phyloP scores from a whole-genome alignment of 2,888 invertebrate species.

The Acleris cristana region DNA sequence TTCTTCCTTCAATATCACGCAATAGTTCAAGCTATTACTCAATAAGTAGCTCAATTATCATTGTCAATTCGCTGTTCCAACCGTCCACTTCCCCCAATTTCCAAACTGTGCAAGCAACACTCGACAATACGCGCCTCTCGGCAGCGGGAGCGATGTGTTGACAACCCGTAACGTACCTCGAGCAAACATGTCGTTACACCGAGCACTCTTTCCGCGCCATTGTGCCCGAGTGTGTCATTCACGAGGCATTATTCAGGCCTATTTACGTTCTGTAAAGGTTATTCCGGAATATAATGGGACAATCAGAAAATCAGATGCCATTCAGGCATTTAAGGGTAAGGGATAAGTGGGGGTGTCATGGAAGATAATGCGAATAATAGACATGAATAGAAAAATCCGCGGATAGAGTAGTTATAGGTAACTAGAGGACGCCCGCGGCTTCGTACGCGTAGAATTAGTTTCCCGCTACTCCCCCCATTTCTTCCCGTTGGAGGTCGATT shows the following conservation, averaged over 20 bases:
- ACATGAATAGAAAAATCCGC: background rate
- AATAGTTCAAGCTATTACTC: too few species aligned
- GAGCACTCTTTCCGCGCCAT: constrained; percentile 54
- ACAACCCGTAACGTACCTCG: constrained; percentile 26
- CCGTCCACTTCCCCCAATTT: background rate
- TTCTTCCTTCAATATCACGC: too few species aligned
- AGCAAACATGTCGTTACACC: constrained; percentile 58
- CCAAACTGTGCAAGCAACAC: background rate
- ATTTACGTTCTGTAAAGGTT: constrained; percentile 14
- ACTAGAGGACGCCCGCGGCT: too few species aligned
- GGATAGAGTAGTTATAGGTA: background rate
- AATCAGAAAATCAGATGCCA: constrained; percentile 8
- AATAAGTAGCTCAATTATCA: background rate
- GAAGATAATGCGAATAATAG: background rate
- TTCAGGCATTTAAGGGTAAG: background rate
- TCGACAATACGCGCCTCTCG: background rate
- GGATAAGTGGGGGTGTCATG: background rate
- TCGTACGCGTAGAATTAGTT: too few species aligned
- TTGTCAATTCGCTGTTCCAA: background rate
- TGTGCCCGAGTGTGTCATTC: constrained; percentile 43
- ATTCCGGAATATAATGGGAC: constrained; percentile 7
- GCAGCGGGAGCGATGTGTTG: constrained; percentile 4
- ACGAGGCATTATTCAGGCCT: constrained; percentile 20
- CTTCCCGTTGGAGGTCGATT: too few species aligned
- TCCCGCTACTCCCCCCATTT: too few species aligned